phyloP scores from a whole-genome alignment of 1,140 invertebrate genomes.

The Lysiphlebus fabarum region DNA sequence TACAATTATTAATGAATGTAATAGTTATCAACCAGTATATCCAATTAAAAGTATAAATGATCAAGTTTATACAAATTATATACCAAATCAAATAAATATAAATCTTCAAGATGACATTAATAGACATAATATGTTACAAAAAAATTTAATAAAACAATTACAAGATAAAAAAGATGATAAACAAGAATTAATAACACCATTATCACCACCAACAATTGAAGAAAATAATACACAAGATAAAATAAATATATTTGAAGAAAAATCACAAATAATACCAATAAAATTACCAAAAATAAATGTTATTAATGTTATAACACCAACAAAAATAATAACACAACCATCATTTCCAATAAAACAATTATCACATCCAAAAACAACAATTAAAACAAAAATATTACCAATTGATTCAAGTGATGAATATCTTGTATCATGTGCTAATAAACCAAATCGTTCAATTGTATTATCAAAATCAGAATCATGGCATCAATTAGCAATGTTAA shows the following conservation, averaged over 20 bases:
- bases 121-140: slow-evolving; percentile 48
- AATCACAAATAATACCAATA: slow-evolving; percentile 24
- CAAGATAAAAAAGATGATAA: slow-evolving; percentile 27
- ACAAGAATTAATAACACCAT: slow-evolving; percentile 11
- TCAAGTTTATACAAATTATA: not conserved
- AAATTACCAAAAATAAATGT: slow-evolving; percentile 31
- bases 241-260: slow-evolving; percentile 41
- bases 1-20: no score
- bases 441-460: slow-evolving; percentile 46
- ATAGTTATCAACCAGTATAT: no score
- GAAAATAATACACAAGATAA: slow-evolving; percentile 39
- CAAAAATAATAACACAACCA: slow-evolving; percentile 37
- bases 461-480: slow-evolving; percentile 78
- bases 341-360: slow-evolving; percentile 14
- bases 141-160: slow-evolving; percentile 39
- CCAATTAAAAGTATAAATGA: not conserved
- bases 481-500: slow-evolving; percentile 61
- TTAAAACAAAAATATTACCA: slow-evolving; percentile 9
- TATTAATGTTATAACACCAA: slow-evolving; percentile 30
- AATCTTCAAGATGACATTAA: slow-evolving; percentile 38
- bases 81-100: no score
- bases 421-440: slow-evolving; percentile 42
- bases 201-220: slow-evolving; percentile 30
- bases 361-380: slow-evolving; percentile 24
- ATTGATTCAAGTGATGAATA: slow-evolving; percentile 52